phyloP scores from a whole-genome alignment of 1,140 invertebrate genomes.

The Sinella curviseta region DNA sequence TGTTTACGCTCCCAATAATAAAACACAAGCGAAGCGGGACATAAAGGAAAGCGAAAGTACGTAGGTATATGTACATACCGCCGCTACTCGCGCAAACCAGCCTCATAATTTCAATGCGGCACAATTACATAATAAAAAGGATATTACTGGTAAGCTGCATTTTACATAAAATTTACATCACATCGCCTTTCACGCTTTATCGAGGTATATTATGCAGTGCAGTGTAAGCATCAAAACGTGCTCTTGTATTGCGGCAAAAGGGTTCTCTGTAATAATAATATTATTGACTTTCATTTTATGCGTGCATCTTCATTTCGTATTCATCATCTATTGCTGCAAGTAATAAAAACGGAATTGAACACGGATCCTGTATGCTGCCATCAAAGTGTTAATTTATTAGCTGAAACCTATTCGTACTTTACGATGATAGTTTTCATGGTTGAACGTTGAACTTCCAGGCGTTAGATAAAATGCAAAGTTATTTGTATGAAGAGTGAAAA shows the following conservation, averaged over 20 bases:
- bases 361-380: background rate
- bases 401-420: background rate
- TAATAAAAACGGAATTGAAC: too few species aligned
- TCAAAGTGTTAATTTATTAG: conserved; percentile 13
- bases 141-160: background rate
- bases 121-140: background rate
- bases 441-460: background rate
- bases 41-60: too few species aligned
- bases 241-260: background rate
- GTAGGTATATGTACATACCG: too few species aligned
- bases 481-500: background rate
- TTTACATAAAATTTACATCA: background rate
- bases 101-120: conserved; percentile 5
- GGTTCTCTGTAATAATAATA: background rate
- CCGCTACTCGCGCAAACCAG: too few species aligned
- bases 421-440: background rate
- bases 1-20: too few species aligned
- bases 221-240: background rate
- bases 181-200: background rate
- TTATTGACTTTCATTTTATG: background rate
- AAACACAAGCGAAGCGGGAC: too few species aligned
- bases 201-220: background rate
- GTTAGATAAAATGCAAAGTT: background rate
- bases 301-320: background rate
- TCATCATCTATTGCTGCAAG: background rate